phyloP scores from a whole-genome alignment of 2,888 invertebrate species.

The Petrolisthes manimaculis region DNA sequence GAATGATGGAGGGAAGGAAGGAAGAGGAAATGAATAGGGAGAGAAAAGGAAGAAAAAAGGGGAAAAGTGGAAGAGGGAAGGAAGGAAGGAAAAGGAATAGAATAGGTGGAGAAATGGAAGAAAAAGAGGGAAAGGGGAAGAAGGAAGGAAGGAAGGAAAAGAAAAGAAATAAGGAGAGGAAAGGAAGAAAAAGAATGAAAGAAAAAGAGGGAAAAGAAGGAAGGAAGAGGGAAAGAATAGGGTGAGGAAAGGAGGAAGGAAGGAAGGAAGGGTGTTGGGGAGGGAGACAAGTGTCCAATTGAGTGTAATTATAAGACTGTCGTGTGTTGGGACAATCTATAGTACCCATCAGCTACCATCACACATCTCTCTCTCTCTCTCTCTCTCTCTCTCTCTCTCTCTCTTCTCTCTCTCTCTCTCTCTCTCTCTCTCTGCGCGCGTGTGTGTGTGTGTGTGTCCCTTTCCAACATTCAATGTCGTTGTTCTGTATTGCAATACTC shows the following conservation, averaged over 20 bases:
- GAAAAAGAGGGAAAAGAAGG: neutral
- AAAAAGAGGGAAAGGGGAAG: neutral
- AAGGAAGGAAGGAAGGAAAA: neutral
- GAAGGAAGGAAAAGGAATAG: neutral
- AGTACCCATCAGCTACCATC: neutral
- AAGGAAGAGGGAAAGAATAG: neutral
- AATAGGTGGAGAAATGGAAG: neutral
- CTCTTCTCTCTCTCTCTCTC: neutral
- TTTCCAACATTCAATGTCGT: no score
- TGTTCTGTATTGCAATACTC: no score
- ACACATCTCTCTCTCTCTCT: neutral
- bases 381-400: conserved; percentile 4
- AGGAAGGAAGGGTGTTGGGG: neutral
- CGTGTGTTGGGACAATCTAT: neutral
- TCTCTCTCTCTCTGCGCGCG: neutral
- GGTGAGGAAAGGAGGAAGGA: neutral
- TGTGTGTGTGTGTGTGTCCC: neutral
- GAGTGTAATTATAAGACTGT: neutral
- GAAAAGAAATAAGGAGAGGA: neutral
- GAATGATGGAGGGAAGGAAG: neutral
- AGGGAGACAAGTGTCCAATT: neutral
- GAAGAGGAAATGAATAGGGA: neutral
- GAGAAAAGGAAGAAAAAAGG: neutral
- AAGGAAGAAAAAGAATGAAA: neutral
- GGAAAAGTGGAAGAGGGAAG: neutral